phyloP scores from a whole-genome alignment of 2,888 invertebrate genomes.

The Aquatica leii region DNA sequence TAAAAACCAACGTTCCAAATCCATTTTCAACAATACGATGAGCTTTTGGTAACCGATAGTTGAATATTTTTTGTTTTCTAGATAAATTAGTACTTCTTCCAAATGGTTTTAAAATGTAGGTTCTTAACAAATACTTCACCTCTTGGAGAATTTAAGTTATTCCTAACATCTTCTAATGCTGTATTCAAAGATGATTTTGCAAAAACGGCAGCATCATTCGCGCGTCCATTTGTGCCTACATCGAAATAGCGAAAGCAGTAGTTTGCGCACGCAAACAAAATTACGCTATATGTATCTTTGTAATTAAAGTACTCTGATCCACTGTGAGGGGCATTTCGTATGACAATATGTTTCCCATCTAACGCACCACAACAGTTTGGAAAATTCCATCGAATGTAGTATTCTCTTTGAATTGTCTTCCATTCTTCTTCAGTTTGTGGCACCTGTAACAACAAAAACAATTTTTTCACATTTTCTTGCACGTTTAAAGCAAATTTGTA shows the following conservation, averaged over 20 bases:
- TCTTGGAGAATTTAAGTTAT: constrained; percentile 20
- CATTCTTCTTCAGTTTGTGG: constrained; percentile 26
- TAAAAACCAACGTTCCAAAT: constrained; percentile 15
- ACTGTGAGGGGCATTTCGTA: not conserved
- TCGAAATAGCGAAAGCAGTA: constrained; percentile 33
- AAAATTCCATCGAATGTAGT: constrained; percentile 21
- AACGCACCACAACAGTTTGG: constrained; percentile 10
- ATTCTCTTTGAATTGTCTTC: constrained; percentile 22
- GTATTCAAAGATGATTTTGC: constrained; percentile 19
- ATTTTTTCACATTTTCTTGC: constrained; percentile 11
- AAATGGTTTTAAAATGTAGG: constrained; percentile 33
- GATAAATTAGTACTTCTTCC: constrained; percentile 25
- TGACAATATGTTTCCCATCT: constrained; percentile 12
- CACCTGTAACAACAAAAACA: constrained; percentile 24
- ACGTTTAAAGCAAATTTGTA: constrained; percentile 2
- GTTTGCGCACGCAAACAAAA: not conserved
- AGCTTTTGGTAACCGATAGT: constrained; percentile 29
- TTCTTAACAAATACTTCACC: constrained; percentile 7
- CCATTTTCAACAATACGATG: constrained; percentile 30
- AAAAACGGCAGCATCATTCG: constrained; percentile 25
- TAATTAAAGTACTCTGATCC: constrained; percentile 3
- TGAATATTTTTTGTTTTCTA: constrained; percentile 35
- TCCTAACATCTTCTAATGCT: constrained; percentile 27
- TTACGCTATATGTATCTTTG: constrained; percentile 1
- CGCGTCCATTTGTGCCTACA: constrained; percentile 26